Base-by-base conservation (phyloP, 2,797 vertebrate species). In the Xiphorhynchus erythropygius region DNA sequence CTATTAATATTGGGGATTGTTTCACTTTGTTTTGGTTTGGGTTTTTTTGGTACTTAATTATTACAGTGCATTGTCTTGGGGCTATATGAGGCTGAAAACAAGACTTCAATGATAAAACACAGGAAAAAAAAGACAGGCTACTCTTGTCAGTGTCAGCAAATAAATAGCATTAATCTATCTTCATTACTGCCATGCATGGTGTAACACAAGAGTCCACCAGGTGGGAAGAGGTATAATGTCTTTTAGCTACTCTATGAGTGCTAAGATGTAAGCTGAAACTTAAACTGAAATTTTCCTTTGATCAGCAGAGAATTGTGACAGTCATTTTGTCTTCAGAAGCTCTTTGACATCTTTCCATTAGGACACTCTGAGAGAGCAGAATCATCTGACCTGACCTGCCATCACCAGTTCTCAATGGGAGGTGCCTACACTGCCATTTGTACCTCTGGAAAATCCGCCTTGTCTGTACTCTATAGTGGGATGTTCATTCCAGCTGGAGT, bases 101-200 rank as follows among this genome's bases (percentile, higher is more conserved):
- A 96, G 94, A 92, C 60, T 96, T 97, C 89, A 94, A 91, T 96
- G 95, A 96, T 84, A 94, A 97, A 98, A 97, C 52, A 92, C 57
- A 95, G 78, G 78, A 59, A 93, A 8, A 53, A 93, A 95, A 94
- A 96, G 84, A 84, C 94, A 96, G 93, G 86, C 64, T 96, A 77
- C 80, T 97, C 87, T 97, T 97, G 96, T 97, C 97, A 96, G 68
- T 97, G 97, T 98, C 98, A 98, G 97, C 94, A 97, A 98, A 98
- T 97, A 98, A 98, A 98, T 97, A 98, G 93, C 95, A 81, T 94
- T 98, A 98, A 98, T 99, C 97, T 97, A 95, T 98, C 98, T 99
- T 99, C 98, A 98, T 99, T 98, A 98, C 92, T 96, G 89, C 89
- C 79, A 12, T 83, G 87, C 71, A 85, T 89, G 42, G 86, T 96